phyloP scores from a whole-genome alignment of 2,113 vertebrate genomes.

The Mustela nigripes region DNA sequence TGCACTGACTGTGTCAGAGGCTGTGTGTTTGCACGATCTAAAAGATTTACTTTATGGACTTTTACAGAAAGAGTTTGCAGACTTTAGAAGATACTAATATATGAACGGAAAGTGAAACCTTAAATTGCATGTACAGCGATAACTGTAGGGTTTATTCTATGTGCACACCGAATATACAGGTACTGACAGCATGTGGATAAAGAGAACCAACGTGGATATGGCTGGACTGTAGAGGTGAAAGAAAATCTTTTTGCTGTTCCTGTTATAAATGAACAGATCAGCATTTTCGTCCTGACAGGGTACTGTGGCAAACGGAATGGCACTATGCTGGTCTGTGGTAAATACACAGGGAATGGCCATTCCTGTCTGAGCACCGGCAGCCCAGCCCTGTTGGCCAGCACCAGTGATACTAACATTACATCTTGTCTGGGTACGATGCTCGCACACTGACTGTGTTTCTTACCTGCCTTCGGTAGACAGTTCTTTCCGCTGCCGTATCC shows the following conservation, averaged over 20 bases:
- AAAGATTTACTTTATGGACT: neutral
- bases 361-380: neutral
- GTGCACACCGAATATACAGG: neutral
- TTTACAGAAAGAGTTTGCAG: neutral
- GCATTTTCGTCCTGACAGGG: neutral
- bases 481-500: neutral
- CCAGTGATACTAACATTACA: neutral
- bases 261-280: neutral
- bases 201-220: neutral
- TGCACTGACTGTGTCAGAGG: neutral
- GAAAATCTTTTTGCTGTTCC: neutral
- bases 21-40: neutral
- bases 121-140: neutral
- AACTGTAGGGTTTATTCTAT: neutral
- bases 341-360: neutral
- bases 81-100: neutral
- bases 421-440: neutral
- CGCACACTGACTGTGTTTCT: no score
- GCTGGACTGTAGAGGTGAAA: neutral
- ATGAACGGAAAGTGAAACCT: neutral
- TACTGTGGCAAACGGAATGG: neutral
- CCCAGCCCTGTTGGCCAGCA: no score
- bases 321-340: neutral
- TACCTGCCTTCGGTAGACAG: neutral
- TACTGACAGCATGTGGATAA: neutral